Conservation (phyloP, 2,113 vertebrate genomes). For the Abramis brama region DNA sequence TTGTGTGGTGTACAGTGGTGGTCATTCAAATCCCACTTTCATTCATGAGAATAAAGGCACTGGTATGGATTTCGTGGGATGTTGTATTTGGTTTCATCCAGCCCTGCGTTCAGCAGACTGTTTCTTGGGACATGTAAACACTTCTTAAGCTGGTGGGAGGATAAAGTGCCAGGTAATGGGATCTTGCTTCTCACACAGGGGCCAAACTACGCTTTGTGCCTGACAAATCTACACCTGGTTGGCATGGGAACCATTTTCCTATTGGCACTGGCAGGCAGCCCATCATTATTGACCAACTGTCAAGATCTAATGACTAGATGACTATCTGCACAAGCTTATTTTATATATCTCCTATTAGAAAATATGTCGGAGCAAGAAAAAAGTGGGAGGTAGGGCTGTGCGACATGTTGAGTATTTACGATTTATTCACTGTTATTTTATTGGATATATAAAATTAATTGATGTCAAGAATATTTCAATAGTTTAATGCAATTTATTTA, state of each 20-base stretch:
- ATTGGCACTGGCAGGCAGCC: constrained; percentile 37
- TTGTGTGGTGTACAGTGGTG: constrained; percentile 31
- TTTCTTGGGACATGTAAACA: constrained; percentile 71
- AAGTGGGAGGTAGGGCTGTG: background rate
- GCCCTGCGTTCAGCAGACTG: constrained; percentile 69
- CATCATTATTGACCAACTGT: constrained; percentile 52
- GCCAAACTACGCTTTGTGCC: constrained; percentile 71
- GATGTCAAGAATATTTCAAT: background rate
- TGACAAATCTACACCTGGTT: constrained; percentile 75
- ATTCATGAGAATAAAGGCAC: constrained; percentile 63
- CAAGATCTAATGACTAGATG: constrained; percentile 15
- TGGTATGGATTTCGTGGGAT: constrained; percentile 66
- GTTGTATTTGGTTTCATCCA: constrained; percentile 70
- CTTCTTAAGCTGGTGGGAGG: constrained; percentile 68
- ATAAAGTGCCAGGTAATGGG: constrained; percentile 70
- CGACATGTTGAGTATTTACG: background rate
- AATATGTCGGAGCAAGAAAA: background rate
- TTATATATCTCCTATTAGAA: background rate
- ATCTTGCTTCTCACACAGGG: constrained; percentile 69
- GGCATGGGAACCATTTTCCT: constrained; percentile 67
- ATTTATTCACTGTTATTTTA: background rate
- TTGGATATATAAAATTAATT: background rate
- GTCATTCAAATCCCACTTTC: constrained; percentile 54
- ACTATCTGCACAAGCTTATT: background rate
- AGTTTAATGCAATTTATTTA: background rate